Evolutionary conservation across 2,797 vertebrate species (phyloP).

Genomic region (Thaleichthys pacificus): DNA sequence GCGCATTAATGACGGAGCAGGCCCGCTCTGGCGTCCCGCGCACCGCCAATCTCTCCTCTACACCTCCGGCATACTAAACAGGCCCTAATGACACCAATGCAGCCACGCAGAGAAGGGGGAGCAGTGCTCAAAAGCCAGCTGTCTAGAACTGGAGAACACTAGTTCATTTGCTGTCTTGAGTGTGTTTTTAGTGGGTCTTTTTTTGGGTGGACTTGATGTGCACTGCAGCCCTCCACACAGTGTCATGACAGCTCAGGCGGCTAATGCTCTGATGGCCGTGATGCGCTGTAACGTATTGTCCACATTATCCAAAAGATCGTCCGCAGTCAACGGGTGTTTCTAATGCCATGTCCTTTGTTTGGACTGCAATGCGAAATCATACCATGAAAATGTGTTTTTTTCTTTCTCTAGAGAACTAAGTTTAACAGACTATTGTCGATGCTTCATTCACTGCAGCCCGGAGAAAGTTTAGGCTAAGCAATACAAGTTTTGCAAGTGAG

Average conservation of each 20-base stretch:
- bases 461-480: not conserved
- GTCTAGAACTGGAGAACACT: conserved; percentile 10
- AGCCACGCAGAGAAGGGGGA: conserved; percentile 28
- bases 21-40: conserved; percentile 74
- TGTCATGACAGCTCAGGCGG: not conserved
- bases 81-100: conserved; percentile 49
- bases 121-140: conserved; percentile 51
- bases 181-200: not conserved
- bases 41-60: conserved; percentile 77
- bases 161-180: not conserved
- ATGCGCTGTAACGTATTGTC: not conserved
- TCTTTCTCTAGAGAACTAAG: not conserved
- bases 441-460: not conserved
- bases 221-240: not conserved
- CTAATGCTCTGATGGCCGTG: not conserved
- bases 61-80: conserved; percentile 83
- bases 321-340: not conserved
- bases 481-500: not conserved
- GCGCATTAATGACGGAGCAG: conserved; percentile 80
- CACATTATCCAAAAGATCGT: not conserved
- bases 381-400: not conserved
- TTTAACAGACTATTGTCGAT: not conserved
- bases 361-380: not conserved
- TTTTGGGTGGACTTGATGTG: not conserved
- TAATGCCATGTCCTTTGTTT: not conserved